Percentiles rank a stretch among this genome's conserved stretches.
Conservation (phyloP, 30 jellyfish, hydroid and myxozoan species). For the Nemopilema nomurai region DNA sequence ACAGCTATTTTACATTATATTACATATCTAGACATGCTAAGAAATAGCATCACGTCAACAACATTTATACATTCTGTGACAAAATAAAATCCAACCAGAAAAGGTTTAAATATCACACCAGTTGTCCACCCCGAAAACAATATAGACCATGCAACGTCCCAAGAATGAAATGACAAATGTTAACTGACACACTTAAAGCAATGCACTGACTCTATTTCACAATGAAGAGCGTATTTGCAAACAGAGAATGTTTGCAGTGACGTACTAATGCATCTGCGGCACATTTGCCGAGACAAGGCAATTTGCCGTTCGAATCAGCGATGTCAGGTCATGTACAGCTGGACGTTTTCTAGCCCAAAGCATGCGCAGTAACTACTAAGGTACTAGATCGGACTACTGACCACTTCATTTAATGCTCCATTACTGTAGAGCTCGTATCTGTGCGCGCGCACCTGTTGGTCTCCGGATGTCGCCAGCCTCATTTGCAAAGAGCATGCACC, state of each 20-base stretch:
- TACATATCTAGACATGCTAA: background rate
- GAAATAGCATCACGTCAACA: background rate
- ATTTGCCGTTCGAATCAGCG: no score
- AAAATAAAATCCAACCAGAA: background rate
- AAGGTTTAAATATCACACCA: background rate
- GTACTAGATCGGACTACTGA: no score
- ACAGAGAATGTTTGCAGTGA: background rate
- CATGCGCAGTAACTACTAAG: no score
- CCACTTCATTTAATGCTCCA: no score
- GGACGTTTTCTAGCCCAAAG: no score
- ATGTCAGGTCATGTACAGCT: no score
- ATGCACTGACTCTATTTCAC: background rate
- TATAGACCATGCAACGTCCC: background rate
- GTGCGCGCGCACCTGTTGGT: no score
- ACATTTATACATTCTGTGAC: background rate
- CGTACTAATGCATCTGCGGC: no score
- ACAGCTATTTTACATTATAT: constrained; percentile 1
- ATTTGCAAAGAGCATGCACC: background rate
- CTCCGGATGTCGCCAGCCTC: no score
- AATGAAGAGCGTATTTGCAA: no score
- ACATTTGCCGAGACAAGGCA: no score
- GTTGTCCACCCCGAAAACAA: background rate
- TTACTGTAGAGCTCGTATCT: no score
- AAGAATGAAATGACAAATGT: background rate
- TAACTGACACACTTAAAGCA: background rate